A percentile compares a stretch with the other conserved stretches of the same genome.
phyloP scores from a whole-genome alignment of 1,140 invertebrate species.

The Whitmania pigra region DNA sequence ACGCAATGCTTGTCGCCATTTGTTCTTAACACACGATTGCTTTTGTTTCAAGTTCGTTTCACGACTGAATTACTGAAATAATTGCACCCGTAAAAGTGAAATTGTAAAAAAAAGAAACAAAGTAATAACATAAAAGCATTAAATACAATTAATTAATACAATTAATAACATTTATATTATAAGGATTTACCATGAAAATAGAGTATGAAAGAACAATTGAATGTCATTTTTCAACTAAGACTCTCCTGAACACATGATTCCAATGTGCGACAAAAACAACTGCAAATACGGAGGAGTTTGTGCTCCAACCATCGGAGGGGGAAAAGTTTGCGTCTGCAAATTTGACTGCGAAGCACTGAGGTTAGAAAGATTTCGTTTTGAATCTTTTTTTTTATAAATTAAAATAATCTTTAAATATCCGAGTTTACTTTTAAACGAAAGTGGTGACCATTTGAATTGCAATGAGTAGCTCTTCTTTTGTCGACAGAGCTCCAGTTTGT shows the following conservation, averaged over 20 bases:
- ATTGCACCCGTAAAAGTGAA: slow-evolving; percentile 31
- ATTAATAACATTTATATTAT: too few species aligned
- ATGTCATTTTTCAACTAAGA: too few species aligned
- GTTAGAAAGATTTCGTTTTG: slow-evolving; percentile 27
- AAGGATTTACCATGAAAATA: too few species aligned
- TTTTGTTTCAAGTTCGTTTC: too few species aligned
- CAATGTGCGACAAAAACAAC: slow-evolving; percentile 57
- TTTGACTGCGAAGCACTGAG: slow-evolving; percentile 38
- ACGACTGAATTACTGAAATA: too few species aligned
- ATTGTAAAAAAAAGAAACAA: too few species aligned
- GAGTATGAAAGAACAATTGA: too few species aligned
- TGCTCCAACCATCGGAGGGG: slow-evolving; percentile 39
- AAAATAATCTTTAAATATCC: not conserved
- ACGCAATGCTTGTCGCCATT: too few species aligned
- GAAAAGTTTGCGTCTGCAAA: slow-evolving; percentile 37
- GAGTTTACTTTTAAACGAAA: not conserved
- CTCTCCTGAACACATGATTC: too few species aligned
- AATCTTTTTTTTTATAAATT: not conserved
- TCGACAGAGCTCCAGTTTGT: slow-evolving; percentile 46
- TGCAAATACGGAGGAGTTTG: slow-evolving; percentile 72
- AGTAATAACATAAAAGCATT: too few species aligned
- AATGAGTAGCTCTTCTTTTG: not conserved
- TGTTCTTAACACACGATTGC: too few species aligned
- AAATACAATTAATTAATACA: too few species aligned
- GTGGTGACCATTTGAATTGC: not conserved